phyloP scores from a whole-genome alignment of 1,140 invertebrate genomes.

The Galleria mellonella region DNA sequence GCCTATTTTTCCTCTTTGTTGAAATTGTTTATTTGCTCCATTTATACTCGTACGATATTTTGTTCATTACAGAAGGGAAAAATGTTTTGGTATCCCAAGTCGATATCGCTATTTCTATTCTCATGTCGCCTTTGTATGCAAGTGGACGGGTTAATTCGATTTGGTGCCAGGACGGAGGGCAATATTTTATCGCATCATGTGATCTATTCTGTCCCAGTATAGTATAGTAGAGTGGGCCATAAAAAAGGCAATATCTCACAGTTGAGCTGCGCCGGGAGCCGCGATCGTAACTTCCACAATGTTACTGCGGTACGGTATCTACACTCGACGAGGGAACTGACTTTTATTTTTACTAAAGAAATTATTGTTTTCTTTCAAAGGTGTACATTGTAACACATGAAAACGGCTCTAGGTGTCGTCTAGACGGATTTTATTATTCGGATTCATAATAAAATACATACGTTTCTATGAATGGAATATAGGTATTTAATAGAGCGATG shows the following conservation, averaged over 20 bases:
- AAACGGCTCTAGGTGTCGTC: not conserved
- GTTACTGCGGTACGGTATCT: constrained; percentile 53
- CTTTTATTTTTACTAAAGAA: constrained; percentile 40
- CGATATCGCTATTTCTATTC: constrained; percentile 64
- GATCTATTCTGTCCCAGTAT: constrained; percentile 70
- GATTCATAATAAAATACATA: not conserved
- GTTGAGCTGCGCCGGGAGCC: constrained; percentile 57
- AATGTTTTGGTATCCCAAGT: constrained; percentile 44
- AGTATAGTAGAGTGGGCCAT: constrained; percentile 69
- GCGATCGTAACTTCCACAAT: constrained; percentile 68
- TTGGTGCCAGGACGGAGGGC: constrained; percentile 53
- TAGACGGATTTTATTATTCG: not conserved
- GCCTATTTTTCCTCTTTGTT: constrained; percentile 3
- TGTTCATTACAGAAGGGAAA: constrained; percentile 38
- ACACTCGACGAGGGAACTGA: constrained; percentile 34
- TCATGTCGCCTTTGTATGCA: constrained; percentile 65
- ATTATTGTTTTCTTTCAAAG: constrained; percentile 30
- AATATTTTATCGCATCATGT: constrained; percentile 72
- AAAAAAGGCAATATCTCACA: constrained; percentile 73
- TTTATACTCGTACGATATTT: too few relatives aligned
- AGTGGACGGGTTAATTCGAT: constrained; percentile 72
- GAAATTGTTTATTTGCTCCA: constrained; percentile 19
- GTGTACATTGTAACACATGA: not conserved
- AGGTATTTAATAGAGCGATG: too few relatives aligned
- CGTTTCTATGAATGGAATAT: not conserved